These are phyloP conservation scores for Galemys pyrenaicus DNA, from an alignment of 2,113 vertebrate genomes.

Conservation along the genomic window DNA sequence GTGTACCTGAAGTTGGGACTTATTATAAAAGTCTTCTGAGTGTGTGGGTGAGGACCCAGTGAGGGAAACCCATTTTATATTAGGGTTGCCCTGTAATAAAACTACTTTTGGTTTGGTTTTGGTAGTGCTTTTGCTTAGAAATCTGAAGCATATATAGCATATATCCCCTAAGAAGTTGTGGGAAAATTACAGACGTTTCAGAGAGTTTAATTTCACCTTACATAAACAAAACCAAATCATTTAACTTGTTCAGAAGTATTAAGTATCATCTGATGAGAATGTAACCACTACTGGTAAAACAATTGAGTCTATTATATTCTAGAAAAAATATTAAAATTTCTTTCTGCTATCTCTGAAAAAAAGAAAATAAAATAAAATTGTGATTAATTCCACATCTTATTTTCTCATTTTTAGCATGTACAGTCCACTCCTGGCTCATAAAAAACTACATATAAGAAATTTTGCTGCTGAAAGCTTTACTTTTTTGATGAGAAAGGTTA, in stretches of 20 bases:
- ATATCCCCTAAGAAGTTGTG: not conserved
- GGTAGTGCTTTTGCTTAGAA: constrained; percentile 22
- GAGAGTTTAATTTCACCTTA: constrained; percentile 56
- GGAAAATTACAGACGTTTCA: constrained; percentile 59
- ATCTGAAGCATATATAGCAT: constrained; percentile 42
- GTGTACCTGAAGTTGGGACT: no score
- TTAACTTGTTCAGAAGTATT: constrained; percentile 53
- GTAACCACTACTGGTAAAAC: constrained; percentile 33
- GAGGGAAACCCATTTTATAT: no score
- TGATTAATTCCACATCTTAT: not conserved
- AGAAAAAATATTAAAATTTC: constrained; percentile 35
- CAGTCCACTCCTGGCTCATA: constrained; percentile 94
- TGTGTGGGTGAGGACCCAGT: no score
- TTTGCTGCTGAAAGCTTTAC: constrained; percentile 99
- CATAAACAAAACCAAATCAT: constrained; percentile 52
- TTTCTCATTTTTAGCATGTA: constrained; percentile 88
- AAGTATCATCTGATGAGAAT: constrained; percentile 48
- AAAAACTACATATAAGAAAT: constrained; percentile 95
- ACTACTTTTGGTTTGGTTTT: constrained; percentile 39
- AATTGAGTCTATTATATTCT: constrained; percentile 38
- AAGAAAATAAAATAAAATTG: no score
- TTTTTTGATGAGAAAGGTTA: constrained; percentile 98
- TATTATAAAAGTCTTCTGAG: no score
- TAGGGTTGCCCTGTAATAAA: no score
- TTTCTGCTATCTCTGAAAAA: constrained; percentile 44